Evolutionary conservation across 2,888 invertebrate genomes (phyloP).

Genomic region (Hylaea fasciaria): DNA sequence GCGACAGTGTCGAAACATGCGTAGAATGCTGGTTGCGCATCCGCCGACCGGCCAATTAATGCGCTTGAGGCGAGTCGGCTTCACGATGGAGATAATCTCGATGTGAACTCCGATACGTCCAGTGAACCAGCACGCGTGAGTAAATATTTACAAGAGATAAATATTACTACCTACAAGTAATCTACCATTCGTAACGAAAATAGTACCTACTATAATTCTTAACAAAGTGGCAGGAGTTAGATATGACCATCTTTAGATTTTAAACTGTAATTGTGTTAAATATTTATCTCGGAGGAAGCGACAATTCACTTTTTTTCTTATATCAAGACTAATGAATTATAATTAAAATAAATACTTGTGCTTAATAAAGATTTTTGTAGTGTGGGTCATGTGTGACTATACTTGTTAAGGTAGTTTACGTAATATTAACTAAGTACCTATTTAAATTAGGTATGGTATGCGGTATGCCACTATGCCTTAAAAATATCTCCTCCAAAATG

Average conservation of each 20-base stretch:
- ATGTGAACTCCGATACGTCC: conserved; percentile 4
- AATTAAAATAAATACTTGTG: no score
- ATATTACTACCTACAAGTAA: background rate
- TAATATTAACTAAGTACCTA: background rate
- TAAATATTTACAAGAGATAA: background rate
- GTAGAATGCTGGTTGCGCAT: conserved; percentile 47
- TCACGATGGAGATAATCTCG: conserved; percentile 16
- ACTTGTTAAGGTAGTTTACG: background rate
- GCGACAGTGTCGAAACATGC: conserved; percentile 43
- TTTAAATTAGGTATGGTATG: no score
- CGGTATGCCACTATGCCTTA: no score
- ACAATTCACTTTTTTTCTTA: no score
- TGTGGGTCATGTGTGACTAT: background rate
- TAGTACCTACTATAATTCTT: no score
- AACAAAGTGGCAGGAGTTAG: no score
- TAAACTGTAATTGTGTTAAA: background rate
- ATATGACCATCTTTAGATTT: background rate
- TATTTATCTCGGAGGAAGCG: background rate
- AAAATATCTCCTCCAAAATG: no score
- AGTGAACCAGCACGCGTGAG: background rate
- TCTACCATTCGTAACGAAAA: no score
- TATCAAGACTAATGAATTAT: no score
- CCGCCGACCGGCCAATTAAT: conserved; percentile 53
- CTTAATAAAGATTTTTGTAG: no score
- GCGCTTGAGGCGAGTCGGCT: conserved; percentile 51